Base-by-base conservation (phyloP, 2,797 vertebrate species). In the Cichlasoma orientale region DNA sequence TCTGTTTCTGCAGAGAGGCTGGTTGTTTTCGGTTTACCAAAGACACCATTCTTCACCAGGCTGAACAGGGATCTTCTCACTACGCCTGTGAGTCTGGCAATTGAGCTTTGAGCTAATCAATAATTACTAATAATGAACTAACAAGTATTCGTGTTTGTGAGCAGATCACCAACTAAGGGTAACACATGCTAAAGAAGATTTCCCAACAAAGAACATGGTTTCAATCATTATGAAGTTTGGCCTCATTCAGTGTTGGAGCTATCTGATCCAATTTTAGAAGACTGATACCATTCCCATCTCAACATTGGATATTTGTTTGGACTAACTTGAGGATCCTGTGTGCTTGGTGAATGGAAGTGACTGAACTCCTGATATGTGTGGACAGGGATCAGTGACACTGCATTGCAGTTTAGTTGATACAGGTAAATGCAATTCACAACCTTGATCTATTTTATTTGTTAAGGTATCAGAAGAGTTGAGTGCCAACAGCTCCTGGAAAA, bases 11-110 rank as follows among this genome's bases (percentile, higher is more conserved):
- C 86, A 96, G 94, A 93, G 61, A 75, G 47, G 12, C 18, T 72
- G 53, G 87, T 92, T 73, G 56, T 31, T 57, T 69, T 82, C 21
- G 84, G 47, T 81, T 88, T 95, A 72, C 95, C 94, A 73, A 92
- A 90, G 23, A 93, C 95, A 2, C 73, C 83, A 2, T 94, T 96
- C 83, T 95, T 95, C 90, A 92, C 66, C 25, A 85, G 74, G 79
- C 36, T 95, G 78, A 92, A 69, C 77, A 85, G 86, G 50, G 87
- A 95, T 85, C 81, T 73, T 66, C 56, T 83, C 55, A 86, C 54
- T 59, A 91, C 82, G 84, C 59, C 59, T 74, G 96, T 95, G 87
- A 95, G 95, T 95, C 19, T 18, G 50, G 80, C 52, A 52, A 31
- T 59, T 72, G 19, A 21, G 11, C 25, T n/a, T 74, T 58, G 23